These are phyloP conservation scores for Hypotaenidia philippensis DNA, from an alignment of 2,797 vertebrate genomes.

Conservation along the genomic window DNA sequence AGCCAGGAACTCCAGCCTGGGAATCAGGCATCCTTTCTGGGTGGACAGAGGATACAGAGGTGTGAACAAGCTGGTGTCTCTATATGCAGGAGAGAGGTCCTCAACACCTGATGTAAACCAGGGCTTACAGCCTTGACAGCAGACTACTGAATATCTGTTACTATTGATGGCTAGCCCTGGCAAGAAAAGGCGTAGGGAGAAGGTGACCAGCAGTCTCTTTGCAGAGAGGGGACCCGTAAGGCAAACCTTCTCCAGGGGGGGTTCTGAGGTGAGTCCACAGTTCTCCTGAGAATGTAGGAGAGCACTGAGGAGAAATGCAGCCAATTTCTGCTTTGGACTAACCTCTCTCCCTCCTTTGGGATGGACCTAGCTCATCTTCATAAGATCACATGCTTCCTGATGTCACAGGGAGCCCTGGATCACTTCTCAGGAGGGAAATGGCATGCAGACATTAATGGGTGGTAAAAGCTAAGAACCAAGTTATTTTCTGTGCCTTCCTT, in stretches of 20 bases:
- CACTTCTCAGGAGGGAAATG: not conserved
- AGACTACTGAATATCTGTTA: not conserved
- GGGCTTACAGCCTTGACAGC: not conserved
- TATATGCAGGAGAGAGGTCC: not conserved
- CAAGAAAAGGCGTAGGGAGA: not conserved
- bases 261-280: not conserved
- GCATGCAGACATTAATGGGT: fast-evolving
- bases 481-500: not conserved
- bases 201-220: not conserved
- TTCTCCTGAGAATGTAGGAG: not conserved
- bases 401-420: not conserved
- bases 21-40: not conserved
- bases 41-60: not conserved
- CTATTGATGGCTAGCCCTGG: not conserved
- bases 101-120: not conserved
- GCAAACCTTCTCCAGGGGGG: not conserved
- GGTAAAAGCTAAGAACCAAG: not conserved
- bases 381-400: not conserved
- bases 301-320: not conserved
- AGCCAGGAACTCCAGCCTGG: not conserved
- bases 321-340: fast-evolving
- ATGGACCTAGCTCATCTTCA: not conserved
- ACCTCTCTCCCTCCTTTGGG: not conserved
- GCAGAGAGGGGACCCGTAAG: not conserved
- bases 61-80: not conserved